phyloP scores from a whole-genome alignment of 1,140 invertebrate species.

The Drosophila oshimai region DNA sequence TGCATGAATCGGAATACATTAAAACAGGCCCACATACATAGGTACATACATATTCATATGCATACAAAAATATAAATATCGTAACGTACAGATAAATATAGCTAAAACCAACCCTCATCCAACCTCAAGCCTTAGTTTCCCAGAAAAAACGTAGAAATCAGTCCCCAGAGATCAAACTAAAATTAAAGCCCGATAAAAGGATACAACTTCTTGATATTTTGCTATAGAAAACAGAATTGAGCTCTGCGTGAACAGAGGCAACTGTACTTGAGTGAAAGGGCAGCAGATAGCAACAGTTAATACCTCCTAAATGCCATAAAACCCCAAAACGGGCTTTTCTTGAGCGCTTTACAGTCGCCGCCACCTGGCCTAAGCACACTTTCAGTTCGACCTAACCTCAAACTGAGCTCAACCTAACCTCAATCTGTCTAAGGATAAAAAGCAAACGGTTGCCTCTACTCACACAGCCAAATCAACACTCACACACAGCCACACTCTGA shows the following conservation, averaged over 20 bases:
- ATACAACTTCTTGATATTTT: conserved; percentile 54
- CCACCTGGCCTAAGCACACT: conserved; percentile 6
- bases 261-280: background rate
- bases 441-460: conserved; percentile 37
- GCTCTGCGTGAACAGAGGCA: conserved; percentile 27
- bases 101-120: conserved; percentile 10
- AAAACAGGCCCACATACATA: conserved; percentile 49
- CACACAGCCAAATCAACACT: conserved; percentile 41
- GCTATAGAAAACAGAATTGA: conserved; percentile 23
- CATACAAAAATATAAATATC: conserved; percentile 40
- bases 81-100: conserved; percentile 43
- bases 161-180: conserved; percentile 25
- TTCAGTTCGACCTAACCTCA: conserved; percentile 23
- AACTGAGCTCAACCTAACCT: conserved; percentile 44
- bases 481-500: conserved; percentile 19
- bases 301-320: background rate
- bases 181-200: conserved; percentile 30
- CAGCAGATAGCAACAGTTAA: background rate
- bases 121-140: background rate
- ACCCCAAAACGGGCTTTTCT: background rate
- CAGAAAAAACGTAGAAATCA: background rate
- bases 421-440: conserved; percentile 52
- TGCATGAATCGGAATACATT: conserved; percentile 61
- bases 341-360: conserved; percentile 11
- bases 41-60: conserved; percentile 53